Evolutionary conservation across 2,113 vertebrate genomes (phyloP), one percentile per base, ranked within the genome.

Genomic region (Mungos mungo): DNA sequence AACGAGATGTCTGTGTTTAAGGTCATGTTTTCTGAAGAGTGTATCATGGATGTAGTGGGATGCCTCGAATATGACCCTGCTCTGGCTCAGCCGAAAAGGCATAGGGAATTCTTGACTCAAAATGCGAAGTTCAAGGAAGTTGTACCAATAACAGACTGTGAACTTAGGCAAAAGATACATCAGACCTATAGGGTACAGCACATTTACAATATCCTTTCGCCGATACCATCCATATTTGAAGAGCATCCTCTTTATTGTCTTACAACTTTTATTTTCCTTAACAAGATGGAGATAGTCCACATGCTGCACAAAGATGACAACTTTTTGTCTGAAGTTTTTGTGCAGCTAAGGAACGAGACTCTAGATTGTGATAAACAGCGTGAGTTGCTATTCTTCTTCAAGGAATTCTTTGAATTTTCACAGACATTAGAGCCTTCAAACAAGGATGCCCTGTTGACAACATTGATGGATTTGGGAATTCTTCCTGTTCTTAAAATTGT

Each of bases 41-140:
- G 98, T 98, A 99, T 99, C 96, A 99, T 99, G 99, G 99, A 99
- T 98, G 99, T 99, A 97, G 99, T 99, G 25, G 99, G 99, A 77
- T 99, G 99, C 97, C 99, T 99, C 54, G 99, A 99, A 97, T 99
- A 99, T 27, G 99, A 99, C 97, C 99, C 99, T 82, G 98, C 99
- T 76, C 99, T 99, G 94, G 98, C 99, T 97, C 99, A 99, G 98
- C 99, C 99, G 84, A 99, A 99, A 98, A 98, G 98, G 21, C 99
- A 99, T 95, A 98, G 99, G 41, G 99, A 99, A 98, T 99, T 99
- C 98, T 99, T 99, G 98, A 99, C 99, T 98, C 99, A 99, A 99
- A 99, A 99, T 1, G 99, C 99, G 92, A 99, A 99, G 96, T 99
- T 99, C 98, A 99, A 99, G 97, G 99, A 99, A 97, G 99, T 99